These are phyloP conservation scores for Nemotelus pantherinus DNA, from an alignment of 2,888 invertebrate genomes.

Conservation along the genomic window DNA sequence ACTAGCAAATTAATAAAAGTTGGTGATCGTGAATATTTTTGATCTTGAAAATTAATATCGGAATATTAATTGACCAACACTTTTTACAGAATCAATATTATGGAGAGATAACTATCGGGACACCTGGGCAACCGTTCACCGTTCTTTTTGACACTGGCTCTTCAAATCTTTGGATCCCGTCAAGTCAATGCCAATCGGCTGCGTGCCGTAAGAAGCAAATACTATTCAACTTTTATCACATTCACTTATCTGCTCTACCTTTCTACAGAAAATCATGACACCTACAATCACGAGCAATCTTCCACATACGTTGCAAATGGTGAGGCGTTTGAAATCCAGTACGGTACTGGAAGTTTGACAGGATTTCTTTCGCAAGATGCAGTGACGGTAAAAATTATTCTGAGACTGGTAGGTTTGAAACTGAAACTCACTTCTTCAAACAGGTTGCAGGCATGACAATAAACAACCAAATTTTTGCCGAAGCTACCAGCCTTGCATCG, in stretches of 20 bases:
- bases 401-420: neutral
- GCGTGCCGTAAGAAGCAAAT: conserved; percentile 15
- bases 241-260: neutral
- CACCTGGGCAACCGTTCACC: conserved; percentile 85
- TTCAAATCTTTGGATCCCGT: conserved; percentile 91
- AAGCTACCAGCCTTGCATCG: conserved; percentile 92
- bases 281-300: conserved; percentile 87
- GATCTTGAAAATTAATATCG: neutral
- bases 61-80: neutral
- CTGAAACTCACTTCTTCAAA: neutral
- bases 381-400: conserved; percentile 67
- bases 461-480: conserved; percentile 88
- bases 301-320: conserved; percentile 84
- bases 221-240: neutral
- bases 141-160: conserved; percentile 98
- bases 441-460: conserved; percentile 75
- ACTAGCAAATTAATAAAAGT: no score
- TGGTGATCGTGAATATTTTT: no score
- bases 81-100: conserved; percentile 70
- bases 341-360: conserved; percentile 92
- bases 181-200: conserved; percentile 81
- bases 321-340: conserved; percentile 86
- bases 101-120: conserved; percentile 86
- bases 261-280: conserved; percentile 74
- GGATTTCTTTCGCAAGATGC: conserved; percentile 91